These are phyloP conservation scores for Drosophila kikkawai DNA, from an alignment of 1,140 invertebrate genomes.

Conservation along the genomic window DNA sequence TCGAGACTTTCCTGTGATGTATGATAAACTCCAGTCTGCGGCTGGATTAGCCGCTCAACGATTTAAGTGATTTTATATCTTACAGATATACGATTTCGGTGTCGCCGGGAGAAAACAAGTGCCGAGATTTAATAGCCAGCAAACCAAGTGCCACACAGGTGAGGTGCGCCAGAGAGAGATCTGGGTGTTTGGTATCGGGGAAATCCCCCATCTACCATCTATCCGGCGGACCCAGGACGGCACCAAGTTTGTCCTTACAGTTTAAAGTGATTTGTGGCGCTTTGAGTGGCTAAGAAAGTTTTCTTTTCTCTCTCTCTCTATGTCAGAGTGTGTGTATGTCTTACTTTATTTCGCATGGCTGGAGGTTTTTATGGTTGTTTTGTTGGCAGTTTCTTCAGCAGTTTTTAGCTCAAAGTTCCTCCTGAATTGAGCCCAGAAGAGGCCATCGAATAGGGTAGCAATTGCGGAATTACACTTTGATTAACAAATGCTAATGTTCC, in stretches of 20 bases:
- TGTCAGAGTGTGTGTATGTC: constrained; percentile 26
- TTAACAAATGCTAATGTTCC: constrained; percentile 53
- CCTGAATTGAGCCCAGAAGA: background rate
- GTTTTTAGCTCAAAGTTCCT: constrained; percentile 35
- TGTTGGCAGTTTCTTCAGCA: constrained; percentile 60
- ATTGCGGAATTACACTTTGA: constrained; percentile 55
- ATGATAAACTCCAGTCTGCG: constrained; percentile 62
- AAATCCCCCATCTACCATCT: constrained; percentile 16
- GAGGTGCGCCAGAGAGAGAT: constrained; percentile 15
- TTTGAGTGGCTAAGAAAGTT: constrained; percentile 74
- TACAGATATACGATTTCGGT: constrained; percentile 75
- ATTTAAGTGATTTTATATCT: constrained; percentile 84
- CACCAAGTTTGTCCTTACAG: constrained; percentile 70
- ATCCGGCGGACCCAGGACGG: background rate
- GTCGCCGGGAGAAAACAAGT: constrained; percentile 48
- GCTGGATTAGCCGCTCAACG: constrained; percentile 77
- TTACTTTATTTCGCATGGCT: constrained; percentile 53
- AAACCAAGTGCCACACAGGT: constrained; percentile 54
- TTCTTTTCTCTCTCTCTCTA: constrained; percentile 32
- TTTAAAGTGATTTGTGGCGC: constrained; percentile 82
- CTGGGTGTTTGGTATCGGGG: constrained; percentile 37
- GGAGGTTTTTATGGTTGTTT: constrained; percentile 67
- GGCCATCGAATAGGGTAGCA: constrained; percentile 17
- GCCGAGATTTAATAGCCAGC: constrained; percentile 76
- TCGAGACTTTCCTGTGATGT: constrained; percentile 38